These are phyloP conservation scores for Polyploca ridens DNA, from an alignment of 2,888 invertebrate genomes.

Conservation along the genomic window DNA sequence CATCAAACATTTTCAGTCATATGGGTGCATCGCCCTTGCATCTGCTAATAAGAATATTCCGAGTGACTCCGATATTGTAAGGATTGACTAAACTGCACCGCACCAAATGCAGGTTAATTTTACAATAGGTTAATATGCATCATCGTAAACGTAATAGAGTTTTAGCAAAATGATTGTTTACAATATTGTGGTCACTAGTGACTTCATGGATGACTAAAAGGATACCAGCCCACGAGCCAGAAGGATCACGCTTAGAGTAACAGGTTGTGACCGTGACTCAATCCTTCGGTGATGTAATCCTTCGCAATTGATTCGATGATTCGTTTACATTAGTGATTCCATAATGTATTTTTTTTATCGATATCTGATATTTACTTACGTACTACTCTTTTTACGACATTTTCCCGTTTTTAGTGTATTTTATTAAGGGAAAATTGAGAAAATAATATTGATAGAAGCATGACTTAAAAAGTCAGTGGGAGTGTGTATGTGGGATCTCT, in stretches of 20 bases:
- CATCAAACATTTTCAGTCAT: too few species aligned
- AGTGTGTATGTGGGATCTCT: too few species aligned
- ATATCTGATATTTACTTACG: slow-evolving; percentile 24
- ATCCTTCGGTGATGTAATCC: slow-evolving; percentile 79
- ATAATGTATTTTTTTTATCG: slow-evolving; percentile 37
- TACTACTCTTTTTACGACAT: not conserved
- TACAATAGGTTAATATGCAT: slow-evolving; percentile 38
- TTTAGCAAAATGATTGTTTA: slow-evolving; percentile 53
- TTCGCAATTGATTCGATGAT: slow-evolving; percentile 73
- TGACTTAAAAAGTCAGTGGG: too few species aligned
- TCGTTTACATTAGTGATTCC: slow-evolving; percentile 61
- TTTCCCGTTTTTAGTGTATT: not conserved
- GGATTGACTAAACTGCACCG: not conserved
- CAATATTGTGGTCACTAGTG: slow-evolving; percentile 67
- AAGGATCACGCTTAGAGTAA: slow-evolving; percentile 62
- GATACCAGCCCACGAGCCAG: slow-evolving; percentile 66
- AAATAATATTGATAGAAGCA: not conserved
- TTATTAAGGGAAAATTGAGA: too few species aligned
- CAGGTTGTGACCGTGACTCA: slow-evolving; percentile 77
- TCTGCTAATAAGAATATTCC: not conserved
- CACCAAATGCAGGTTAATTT: slow-evolving; percentile 25
- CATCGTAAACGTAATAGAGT: slow-evolving; percentile 49
- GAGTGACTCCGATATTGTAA: not conserved
- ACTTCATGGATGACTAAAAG: slow-evolving; percentile 74
- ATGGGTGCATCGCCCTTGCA: too few species aligned